Evolutionary conservation across 2,888 invertebrate genomes (phyloP).

Genomic region (Augiades crinisus): DNA sequence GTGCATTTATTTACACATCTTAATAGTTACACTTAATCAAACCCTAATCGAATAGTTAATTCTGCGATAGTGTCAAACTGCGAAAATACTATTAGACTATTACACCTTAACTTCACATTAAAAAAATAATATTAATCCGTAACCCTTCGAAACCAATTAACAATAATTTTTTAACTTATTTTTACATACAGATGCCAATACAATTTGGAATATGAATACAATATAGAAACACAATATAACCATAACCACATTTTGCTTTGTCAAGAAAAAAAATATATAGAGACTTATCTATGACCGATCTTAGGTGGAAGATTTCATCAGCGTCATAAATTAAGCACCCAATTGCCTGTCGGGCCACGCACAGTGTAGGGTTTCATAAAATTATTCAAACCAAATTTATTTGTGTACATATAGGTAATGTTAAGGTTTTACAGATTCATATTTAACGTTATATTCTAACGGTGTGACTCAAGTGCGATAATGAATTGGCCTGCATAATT

Average conservation of each 20-base stretch:
- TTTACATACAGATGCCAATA: conserved; percentile 36
- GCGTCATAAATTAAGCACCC: too few species aligned
- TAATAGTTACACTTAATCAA: conserved; percentile 65
- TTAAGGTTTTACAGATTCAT: too few species aligned
- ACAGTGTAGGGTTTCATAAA: too few species aligned
- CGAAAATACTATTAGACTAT: conserved; percentile 56
- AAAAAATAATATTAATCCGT: conserved; percentile 52
- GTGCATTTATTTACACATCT: conserved; percentile 75
- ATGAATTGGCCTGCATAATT: too few species aligned
- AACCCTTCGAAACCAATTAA: conserved; percentile 40
- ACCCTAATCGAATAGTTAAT: conserved; percentile 59
- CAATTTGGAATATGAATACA: conserved; percentile 9
- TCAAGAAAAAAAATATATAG: neutral
- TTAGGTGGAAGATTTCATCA: too few species aligned
- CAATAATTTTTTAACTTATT: conserved; percentile 38
- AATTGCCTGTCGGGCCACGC: too few species aligned
- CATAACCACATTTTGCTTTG: neutral
- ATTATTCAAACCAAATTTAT: too few species aligned
- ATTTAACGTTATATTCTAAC: too few species aligned
- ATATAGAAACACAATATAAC: conserved; percentile 5
- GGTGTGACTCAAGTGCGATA: too few species aligned
- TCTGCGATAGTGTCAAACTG: conserved; percentile 63
- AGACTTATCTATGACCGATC: too few species aligned
- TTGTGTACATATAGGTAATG: too few species aligned
- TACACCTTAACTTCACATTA: conserved; percentile 49